phyloP scores from a whole-genome alignment of 2,113 vertebrate species.

The Pedionomus torquatus region DNA sequence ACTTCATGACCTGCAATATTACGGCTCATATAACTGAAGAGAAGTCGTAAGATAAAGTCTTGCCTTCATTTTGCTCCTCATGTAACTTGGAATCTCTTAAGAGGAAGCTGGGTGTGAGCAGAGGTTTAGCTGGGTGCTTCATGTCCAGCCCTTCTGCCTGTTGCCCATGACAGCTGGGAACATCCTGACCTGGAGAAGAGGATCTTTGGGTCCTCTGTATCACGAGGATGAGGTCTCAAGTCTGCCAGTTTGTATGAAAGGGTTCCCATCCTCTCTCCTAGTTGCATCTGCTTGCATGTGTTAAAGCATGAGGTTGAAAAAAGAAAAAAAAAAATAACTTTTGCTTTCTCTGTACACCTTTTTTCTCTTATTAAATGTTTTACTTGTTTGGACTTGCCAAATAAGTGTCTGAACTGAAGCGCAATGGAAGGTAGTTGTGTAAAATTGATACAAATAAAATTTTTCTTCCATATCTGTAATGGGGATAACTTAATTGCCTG shows the following conservation, averaged over 20 bases:
- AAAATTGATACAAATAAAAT: neutral
- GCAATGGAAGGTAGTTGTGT: neutral
- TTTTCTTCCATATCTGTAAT: neutral
- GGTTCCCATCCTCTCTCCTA: neutral
- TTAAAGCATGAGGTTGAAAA: neutral
- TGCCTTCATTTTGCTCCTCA: accelerated
- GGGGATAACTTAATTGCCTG: neutral
- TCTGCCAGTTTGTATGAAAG: neutral
- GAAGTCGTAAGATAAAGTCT: neutral
- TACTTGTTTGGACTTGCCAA: neutral
- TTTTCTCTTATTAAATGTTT: neutral
- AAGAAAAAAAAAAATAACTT: too few species aligned
- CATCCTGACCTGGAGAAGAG: neutral
- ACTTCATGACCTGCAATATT: neutral
- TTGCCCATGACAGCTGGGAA: accelerated
- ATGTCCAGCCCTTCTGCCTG: neutral
- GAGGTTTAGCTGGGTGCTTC: neutral
- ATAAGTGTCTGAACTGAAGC: neutral
- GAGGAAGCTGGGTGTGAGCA: neutral
- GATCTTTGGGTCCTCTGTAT: accelerated
- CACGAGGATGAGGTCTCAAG: neutral
- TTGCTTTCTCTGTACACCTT: neutral
- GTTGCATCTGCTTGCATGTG: neutral
- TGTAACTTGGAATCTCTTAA: neutral
- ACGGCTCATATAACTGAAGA: accelerated